phyloP scores from a whole-genome alignment of 2,113 vertebrate species.

The Brachypteracias leptosomus region DNA sequence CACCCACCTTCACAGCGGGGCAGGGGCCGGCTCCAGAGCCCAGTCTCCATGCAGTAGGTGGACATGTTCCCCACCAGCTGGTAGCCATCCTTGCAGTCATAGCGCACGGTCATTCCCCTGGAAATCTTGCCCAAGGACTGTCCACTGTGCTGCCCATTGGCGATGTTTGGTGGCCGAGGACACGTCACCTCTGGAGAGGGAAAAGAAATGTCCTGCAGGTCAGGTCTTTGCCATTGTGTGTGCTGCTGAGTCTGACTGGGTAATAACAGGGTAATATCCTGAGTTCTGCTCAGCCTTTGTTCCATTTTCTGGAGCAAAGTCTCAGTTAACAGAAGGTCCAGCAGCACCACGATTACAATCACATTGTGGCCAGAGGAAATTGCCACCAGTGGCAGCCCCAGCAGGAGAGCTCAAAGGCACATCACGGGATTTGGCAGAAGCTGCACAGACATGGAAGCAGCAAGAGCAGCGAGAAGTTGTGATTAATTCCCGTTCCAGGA shows the following conservation, averaged over 20 bases:
- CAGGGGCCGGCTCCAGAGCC: neutral
- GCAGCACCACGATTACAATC: neutral
- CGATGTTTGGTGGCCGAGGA: neutral
- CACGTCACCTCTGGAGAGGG: neutral
- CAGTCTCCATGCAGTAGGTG: neutral
- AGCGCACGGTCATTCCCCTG: neutral
- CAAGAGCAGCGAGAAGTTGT: neutral
- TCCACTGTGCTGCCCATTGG: neutral
- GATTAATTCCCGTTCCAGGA: neutral
- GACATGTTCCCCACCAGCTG: neutral
- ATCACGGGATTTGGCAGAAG: neutral
- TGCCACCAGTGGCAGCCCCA: fast-evolving
- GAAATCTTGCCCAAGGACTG: neutral
- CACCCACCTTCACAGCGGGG: constrained; percentile 6
- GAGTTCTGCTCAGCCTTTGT: neutral
- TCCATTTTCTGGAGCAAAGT: neutral
- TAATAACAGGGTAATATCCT: fast-evolving
- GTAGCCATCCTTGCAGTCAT: neutral
- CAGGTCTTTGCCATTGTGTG: neutral
- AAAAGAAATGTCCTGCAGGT: neutral
- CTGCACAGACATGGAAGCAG: fast-evolving
- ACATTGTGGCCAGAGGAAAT: fast-evolving
- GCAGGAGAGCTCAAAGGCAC: neutral
- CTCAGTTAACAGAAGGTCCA: neutral
- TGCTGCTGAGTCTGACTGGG: neutral